A percentile compares a stretch with the other conserved stretches of the same genome.
phyloP scores from a whole-genome alignment of 2,888 invertebrate genomes.

The Melieria picta region DNA sequence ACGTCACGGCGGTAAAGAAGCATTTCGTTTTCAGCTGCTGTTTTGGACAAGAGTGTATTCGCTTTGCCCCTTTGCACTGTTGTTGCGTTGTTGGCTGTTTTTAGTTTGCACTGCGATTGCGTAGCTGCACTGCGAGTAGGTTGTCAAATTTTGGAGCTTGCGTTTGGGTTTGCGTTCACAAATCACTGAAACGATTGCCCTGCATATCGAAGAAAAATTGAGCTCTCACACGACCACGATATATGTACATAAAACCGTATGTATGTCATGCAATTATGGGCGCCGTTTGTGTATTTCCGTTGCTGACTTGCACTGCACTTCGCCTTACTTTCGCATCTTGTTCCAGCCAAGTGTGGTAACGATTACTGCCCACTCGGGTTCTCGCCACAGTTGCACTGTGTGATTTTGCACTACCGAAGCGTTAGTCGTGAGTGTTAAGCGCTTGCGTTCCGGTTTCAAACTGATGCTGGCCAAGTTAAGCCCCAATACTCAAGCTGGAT shows the following conservation, averaged over 20 bases:
- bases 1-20: slow-evolving; percentile 33
- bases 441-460: slow-evolving; percentile 34
- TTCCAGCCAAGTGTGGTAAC: not conserved
- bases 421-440: slow-evolving; percentile 19
- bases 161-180: too few species aligned
- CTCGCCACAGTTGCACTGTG: too few species aligned
- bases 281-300: not conserved
- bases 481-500: slow-evolving; percentile 67
- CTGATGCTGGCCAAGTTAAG: slow-evolving; percentile 37
- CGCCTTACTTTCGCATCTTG: not conserved
- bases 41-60: not conserved
- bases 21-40: slow-evolving; percentile 18
- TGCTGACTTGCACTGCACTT: slow-evolving; percentile 8
- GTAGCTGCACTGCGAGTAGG: too few species aligned
- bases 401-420: too few species aligned
- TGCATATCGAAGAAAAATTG: too few species aligned
- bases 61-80: not conserved
- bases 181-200: too few species aligned
- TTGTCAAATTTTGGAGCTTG: too few species aligned
- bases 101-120: not conserved
- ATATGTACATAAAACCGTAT: too few species aligned
- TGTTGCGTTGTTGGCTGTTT: not conserved
- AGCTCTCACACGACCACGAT: too few species aligned
- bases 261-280: too few species aligned
- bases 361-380: too few species aligned